Evolutionary conservation across 2,797 vertebrate species (phyloP), one percentile per base, ranked within the genome.

Genomic region (Salmo trutta): DNA sequence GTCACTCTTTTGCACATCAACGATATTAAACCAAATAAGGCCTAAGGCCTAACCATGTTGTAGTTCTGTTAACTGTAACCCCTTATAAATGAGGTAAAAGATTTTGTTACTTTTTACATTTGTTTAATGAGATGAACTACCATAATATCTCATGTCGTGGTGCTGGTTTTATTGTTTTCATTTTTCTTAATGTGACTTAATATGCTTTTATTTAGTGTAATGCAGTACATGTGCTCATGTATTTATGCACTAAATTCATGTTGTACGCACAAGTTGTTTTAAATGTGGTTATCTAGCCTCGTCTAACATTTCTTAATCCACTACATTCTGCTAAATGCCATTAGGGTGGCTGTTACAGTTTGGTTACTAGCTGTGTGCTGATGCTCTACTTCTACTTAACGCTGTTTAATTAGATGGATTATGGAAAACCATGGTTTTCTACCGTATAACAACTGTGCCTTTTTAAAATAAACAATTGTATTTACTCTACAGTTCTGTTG

Each of bases 391-490:
- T 62, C 8, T 21, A 64, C 21, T 10, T 64, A 64, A 64, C 24
- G 59, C 59, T 6, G 12, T 64, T 21, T 62, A 62, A 62, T 62
- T 62, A 5, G n/a, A 64, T 64, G 21, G 59, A 64, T 24, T 62
- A 12, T 62, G 21, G 59, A 62, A 67, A 6, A 16, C 3, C 29
- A 67, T 31, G 15, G 47, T 33, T 1, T 62, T 74, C 36, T 74
- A 69, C 7, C 7, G 41, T 73, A n/a, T 68, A 65, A 27, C 0
- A 65, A 68, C 3, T 65, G 59, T 83, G 76, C 78, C 79, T 81
- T 81, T 1, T 59, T 12, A 64, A 82, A 91, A 84, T 84, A 90
- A 90, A 87, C 52, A 1, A 69, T 80, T 73, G 82, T 71, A 75
- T 79, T 85, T 70, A 65, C 75, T 86, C 79, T 29, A 62, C 66